Base-by-base conservation (phyloP, 1,140 invertebrate species). In the Drosophila sulfurigaster region DNA sequence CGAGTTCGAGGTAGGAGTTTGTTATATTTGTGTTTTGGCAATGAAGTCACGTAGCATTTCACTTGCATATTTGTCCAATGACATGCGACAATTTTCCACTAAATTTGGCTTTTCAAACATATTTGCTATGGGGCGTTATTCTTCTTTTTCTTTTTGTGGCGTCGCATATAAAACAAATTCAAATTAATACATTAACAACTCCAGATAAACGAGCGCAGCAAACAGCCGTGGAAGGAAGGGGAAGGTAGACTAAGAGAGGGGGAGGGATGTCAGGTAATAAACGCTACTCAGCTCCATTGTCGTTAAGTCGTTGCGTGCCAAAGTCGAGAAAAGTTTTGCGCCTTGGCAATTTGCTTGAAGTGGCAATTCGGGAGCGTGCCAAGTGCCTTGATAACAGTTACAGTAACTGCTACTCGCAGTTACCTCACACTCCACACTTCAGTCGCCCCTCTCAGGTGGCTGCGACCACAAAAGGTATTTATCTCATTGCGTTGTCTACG, bases 1-100 rank as follows among this genome's bases (percentile, higher is more conserved):
- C 16, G 20, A 25, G 51, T 32, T 13, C 6, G 15, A 51, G 15
- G 13, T 60, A 6, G 5, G 3, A 38, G 52, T 54, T 51, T 58
- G 20, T 30, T 62, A 48, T 70, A 60, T 62, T 67, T 78, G 69
- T 86, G 68, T 73, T 88, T 88, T 83, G 73, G 78, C 76, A 83
- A 72, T 60, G 57, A 45, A 83, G 71, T 88, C 83, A 88, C 83
- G 83, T 88, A 85, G 78, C 72, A 70, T 83, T 88, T 78, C 79
- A 89, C 85, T 80, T 85, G 83, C 83, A 88, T 73, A 78, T 78
- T 80, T 74, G 74, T 13, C 73, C 69, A 82, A 87, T 88, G 83
- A 89, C 85, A 88, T 87, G 83, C 83, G 83, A 65, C 83, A 87
- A 88, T 89, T 88, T 88, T 88, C 85, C 85, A 89, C 83, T 88